A percentile compares a stretch with the other conserved stretches of the same genome.
These are phyloP conservation scores for Spodoptera frugiperda DNA, from an alignment of 1,140 invertebrate species.

Conservation along the genomic window DNA sequence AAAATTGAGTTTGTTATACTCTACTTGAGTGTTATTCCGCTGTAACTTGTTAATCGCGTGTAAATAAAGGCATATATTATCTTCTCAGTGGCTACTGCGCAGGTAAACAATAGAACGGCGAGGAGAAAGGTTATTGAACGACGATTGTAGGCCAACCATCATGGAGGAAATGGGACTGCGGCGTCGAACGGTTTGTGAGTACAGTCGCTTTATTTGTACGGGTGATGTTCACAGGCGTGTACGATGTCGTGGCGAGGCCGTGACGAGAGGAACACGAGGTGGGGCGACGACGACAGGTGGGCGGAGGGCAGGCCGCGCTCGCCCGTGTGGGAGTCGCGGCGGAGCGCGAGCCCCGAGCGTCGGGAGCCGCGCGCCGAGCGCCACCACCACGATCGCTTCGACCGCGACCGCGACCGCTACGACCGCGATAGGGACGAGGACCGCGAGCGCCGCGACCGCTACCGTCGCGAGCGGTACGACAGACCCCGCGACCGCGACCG, in stretches of 20 bases:
- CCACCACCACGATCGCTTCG: conserved; percentile 66
- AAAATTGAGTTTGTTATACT: background rate
- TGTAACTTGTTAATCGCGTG: conserved; percentile 31
- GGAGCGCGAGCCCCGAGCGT: conserved; percentile 67
- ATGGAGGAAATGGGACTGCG: conserved; percentile 39
- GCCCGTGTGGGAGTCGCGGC: conserved; percentile 74
- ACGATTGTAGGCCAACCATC: conserved; percentile 30
- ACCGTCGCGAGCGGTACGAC: conserved; percentile 58
- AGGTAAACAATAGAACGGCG: conserved; percentile 53
- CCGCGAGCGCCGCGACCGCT: conserved; percentile 58
- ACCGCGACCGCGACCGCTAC: conserved; percentile 52
- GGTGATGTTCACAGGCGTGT: conserved; percentile 78
- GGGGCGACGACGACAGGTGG: conserved; percentile 64
- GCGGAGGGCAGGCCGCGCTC: conserved; percentile 60
- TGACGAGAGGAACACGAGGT: conserved; percentile 71
- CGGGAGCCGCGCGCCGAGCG: conserved; percentile 54
- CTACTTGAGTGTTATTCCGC: background rate
- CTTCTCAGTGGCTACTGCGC: conserved; percentile 41
- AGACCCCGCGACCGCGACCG: conserved; percentile 65
- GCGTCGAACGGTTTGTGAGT: conserved; percentile 62
- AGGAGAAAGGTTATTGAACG: conserved; percentile 45
- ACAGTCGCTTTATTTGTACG: conserved; percentile 67
- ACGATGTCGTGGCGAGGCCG: conserved; percentile 80
- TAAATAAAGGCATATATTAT: conserved; percentile 8
- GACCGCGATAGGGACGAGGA: conserved; percentile 58